Evolutionary conservation across 2,888 invertebrate species (phyloP).

Genomic region (Dryomyza anilis): DNA sequence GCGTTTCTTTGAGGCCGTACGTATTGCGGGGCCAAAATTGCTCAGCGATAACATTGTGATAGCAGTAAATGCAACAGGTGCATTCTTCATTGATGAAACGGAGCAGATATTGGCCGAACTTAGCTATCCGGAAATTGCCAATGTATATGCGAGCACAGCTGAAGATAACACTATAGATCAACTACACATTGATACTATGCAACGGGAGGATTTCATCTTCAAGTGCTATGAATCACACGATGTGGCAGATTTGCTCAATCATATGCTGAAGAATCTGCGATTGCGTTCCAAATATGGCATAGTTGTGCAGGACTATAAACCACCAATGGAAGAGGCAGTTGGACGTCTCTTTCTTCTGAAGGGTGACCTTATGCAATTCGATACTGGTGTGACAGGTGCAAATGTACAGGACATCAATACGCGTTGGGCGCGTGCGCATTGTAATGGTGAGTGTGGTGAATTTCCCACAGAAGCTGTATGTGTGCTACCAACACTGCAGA

Average conservation of each 20-base stretch:
- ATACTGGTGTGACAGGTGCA: conserved; percentile 77
- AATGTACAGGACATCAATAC: conserved; percentile 66
- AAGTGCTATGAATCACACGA: conserved; percentile 88
- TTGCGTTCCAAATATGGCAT: conserved; percentile 84
- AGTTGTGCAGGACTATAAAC: conserved; percentile 69
- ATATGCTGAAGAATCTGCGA: conserved; percentile 84
- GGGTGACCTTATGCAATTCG: conserved; percentile 84
- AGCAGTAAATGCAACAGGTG: conserved; percentile 92
- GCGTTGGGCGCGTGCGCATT: conserved; percentile 75
- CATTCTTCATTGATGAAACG: conserved; percentile 89
- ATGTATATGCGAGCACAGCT: conserved; percentile 65
- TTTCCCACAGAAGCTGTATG: conserved; percentile 88
- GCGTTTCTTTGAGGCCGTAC: conserved; percentile 89
- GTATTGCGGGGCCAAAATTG: conserved; percentile 72
- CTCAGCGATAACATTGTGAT: conserved; percentile 80
- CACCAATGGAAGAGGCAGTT: conserved; percentile 51
- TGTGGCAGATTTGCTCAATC: conserved; percentile 80
- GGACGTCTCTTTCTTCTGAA: conserved; percentile 68
- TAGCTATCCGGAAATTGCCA: conserved; percentile 84
- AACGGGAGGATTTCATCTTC: conserved; percentile 89
- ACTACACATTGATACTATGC: conserved; percentile 80
- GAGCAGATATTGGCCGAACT: conserved; percentile 89
- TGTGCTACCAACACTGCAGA: conserved; percentile 80
- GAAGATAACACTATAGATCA: conserved; percentile 66
- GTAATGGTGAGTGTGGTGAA: conserved; percentile 75